A percentile compares a stretch with the other conserved stretches of the same genome.
Evolutionary conservation across 1,140 invertebrate genomes (phyloP).

Genomic region (Zaprionus lachaisei): DNA sequence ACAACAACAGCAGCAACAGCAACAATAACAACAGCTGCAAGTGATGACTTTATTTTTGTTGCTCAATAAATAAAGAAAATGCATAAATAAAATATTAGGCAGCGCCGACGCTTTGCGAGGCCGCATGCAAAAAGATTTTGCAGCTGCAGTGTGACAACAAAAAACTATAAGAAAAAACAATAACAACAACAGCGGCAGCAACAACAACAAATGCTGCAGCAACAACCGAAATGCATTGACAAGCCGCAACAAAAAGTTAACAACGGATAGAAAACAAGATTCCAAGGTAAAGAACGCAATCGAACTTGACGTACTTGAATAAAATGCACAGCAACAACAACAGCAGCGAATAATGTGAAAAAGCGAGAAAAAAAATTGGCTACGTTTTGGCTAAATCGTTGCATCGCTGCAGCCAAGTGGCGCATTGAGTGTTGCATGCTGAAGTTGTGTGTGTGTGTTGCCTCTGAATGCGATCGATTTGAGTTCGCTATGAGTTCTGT

Average conservation of each 20-base stretch:
- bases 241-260: constrained; percentile 60
- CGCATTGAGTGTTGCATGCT: constrained; percentile 52
- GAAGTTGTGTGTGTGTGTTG: constrained; percentile 10
- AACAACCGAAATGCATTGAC: constrained; percentile 59
- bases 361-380: constrained; percentile 71
- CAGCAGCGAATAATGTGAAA: constrained; percentile 9
- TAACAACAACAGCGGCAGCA: constrained; percentile 15
- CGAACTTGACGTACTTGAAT: constrained; percentile 82
- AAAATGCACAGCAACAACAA: constrained; percentile 72
- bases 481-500: constrained; percentile 1
- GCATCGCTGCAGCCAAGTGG: constrained; percentile 50
- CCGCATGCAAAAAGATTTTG: constrained; percentile 75
- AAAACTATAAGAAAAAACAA: constrained; percentile 25
- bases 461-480: constrained; percentile 9
- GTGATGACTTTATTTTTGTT: constrained; percentile 70
- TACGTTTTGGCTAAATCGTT: constrained; percentile 68
- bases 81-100: constrained; percentile 77
- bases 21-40: constrained; percentile 26
- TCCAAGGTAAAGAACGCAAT: constrained; percentile 83
- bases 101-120: constrained; percentile 28
- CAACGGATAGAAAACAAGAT: constrained; percentile 83
- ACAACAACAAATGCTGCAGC: constrained; percentile 14
- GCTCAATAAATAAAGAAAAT: constrained; percentile 73
- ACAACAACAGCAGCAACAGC: constrained; percentile 16
- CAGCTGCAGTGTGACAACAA: constrained; percentile 59